These are phyloP conservation scores for Sceliomorpha sp. DNA, from an alignment of 2,888 invertebrate genomes.

Conservation along the genomic window DNA sequence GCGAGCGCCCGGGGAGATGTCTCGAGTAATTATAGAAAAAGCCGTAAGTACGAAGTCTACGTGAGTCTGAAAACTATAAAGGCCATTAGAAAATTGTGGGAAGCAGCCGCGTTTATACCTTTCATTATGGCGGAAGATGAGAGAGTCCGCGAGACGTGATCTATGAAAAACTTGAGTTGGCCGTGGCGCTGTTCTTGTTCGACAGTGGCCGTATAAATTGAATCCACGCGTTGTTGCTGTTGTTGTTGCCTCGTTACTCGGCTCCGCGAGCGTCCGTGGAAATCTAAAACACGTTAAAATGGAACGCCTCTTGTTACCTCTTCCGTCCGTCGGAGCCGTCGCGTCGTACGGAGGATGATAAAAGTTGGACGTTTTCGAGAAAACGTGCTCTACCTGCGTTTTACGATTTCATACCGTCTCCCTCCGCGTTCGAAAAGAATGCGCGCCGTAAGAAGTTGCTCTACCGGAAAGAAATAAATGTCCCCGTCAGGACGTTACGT, in stretches of 20 bases:
- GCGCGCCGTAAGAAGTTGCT: conserved; percentile 47
- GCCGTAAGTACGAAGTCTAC: not conserved
- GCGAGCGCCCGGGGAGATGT: not conserved
- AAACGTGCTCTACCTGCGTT: conserved; percentile 44
- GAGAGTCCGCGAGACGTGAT: conserved; percentile 5
- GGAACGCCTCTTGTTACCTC: conserved; percentile 51
- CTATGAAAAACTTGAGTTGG: conserved; percentile 13
- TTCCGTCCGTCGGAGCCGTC: conserved; percentile 35
- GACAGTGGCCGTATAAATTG: conserved; percentile 44
- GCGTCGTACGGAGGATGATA: conserved; percentile 51
- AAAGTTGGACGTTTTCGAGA: conserved; percentile 47
- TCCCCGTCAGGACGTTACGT: conserved; percentile 30
- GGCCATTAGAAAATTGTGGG: conserved; percentile 8
- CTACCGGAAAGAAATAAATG: conserved; percentile 43
- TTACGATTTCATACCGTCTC: conserved; percentile 47
- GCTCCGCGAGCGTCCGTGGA: conserved; percentile 36
- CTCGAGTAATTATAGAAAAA: conserved; percentile 21
- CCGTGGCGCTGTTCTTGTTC: conserved; percentile 29
- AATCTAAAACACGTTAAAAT: conserved; percentile 51
- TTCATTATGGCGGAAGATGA: conserved; percentile 10
- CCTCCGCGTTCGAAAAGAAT: conserved; percentile 42
- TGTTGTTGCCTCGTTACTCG: conserved; percentile 42
- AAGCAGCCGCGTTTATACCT: conserved; percentile 18
- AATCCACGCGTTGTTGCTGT: conserved; percentile 45
- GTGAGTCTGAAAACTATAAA: not conserved